Percentiles rank a stretch among this genome's conserved stretches.
Conservation (phyloP, 2,113 vertebrate species). For the Indicator maculatus region DNA sequence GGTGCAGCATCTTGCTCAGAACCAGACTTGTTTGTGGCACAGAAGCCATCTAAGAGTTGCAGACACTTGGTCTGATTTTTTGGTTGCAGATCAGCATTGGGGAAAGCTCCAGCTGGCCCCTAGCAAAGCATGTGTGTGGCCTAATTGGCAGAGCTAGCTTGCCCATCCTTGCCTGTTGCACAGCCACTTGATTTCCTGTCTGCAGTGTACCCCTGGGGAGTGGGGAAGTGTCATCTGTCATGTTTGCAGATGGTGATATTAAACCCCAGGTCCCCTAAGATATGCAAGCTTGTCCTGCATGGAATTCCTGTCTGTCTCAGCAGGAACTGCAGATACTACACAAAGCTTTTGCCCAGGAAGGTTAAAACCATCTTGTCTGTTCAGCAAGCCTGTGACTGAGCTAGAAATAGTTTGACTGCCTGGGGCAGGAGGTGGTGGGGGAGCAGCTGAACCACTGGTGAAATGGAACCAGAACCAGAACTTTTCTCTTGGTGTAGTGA, state of each 20-base stretch:
- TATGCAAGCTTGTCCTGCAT: background rate
- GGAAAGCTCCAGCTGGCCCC: rapidly evolving
- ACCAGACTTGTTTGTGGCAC: background rate
- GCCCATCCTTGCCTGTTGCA: rapidly evolving
- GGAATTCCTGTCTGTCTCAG: background rate
- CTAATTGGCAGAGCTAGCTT: background rate
- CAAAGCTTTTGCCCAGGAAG: background rate
- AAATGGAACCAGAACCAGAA: background rate
- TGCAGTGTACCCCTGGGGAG: background rate
- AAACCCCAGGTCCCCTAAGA: background rate
- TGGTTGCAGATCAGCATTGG: background rate
- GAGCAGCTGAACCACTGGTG: background rate
- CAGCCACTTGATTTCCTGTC: rapidly evolving
- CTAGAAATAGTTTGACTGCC: background rate
- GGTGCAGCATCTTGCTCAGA: no score
- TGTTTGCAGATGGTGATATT: background rate
- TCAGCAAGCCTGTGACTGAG: background rate
- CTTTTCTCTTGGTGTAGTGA: background rate
- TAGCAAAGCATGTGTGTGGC: rapidly evolving
- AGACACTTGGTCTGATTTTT: background rate
- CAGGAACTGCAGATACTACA: background rate
- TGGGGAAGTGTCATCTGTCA: background rate
- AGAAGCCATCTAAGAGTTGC: background rate
- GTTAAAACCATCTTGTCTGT: background rate
- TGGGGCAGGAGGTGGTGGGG: background rate